phyloP scores from a whole-genome alignment of 2,888 invertebrate species.

The Calameuta filiformis region DNA sequence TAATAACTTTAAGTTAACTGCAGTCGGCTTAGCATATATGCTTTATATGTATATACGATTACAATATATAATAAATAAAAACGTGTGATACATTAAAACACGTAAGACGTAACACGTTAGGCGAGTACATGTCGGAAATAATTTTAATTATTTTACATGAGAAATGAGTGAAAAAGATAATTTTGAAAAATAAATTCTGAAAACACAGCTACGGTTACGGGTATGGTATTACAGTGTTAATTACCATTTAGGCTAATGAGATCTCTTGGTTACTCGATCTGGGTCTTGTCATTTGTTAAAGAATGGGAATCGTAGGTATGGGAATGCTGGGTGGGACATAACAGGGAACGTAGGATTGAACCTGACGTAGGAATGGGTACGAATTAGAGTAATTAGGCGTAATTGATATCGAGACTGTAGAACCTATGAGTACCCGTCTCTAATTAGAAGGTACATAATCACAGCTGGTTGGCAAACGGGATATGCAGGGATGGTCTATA shows the following conservation, averaged over 20 bases:
- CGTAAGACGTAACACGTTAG: neutral
- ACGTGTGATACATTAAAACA: neutral
- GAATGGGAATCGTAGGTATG: neutral
- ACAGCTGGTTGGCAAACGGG: neutral
- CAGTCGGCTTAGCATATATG: neutral
- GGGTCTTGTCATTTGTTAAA: neutral
- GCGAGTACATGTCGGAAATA: neutral
- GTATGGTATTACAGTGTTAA: neutral
- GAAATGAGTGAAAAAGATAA: too few relatives aligned
- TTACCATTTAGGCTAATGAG: neutral
- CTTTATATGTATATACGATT: too few relatives aligned
- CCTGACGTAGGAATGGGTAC: neutral
- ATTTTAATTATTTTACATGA: neutral
- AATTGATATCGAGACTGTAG: neutral
- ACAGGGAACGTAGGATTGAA: neutral
- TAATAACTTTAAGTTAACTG: constrained; percentile 12
- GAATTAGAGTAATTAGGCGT: neutral
- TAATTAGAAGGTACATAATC: neutral
- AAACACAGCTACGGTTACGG: too few relatives aligned
- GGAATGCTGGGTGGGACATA: neutral
- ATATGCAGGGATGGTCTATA: neutral
- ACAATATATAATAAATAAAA: too few relatives aligned
- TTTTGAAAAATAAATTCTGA: too few relatives aligned
- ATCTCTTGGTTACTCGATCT: neutral
- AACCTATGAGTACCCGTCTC: neutral